Conservation (phyloP, 2,888 invertebrate genomes). For the Megastigmus dorsalis region DNA sequence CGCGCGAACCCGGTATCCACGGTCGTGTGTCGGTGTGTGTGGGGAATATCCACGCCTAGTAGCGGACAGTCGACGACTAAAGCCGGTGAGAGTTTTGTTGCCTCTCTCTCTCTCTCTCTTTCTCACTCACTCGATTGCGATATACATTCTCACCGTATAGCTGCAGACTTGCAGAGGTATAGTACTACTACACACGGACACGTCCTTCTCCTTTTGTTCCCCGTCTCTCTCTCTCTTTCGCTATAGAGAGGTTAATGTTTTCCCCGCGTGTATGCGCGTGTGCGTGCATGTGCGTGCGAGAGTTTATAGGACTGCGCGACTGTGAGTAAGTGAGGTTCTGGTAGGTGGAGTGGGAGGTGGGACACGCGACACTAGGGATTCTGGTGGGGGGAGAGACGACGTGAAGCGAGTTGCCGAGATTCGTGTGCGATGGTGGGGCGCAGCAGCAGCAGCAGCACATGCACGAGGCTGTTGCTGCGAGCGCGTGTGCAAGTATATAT, state of each 20-base stretch:
- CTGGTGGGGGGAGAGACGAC: conserved; percentile 46
- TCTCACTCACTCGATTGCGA: conserved; percentile 1
- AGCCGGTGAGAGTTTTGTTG: not conserved
- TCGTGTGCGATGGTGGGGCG: not conserved
- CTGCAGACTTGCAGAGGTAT: not conserved
- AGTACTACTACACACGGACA: not conserved
- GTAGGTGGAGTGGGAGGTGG: conserved; percentile 71
- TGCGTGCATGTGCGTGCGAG: conserved; percentile 47
- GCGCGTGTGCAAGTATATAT: not conserved
- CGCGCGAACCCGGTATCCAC: conserved; percentile 42
- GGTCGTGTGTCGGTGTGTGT: conserved; percentile 29
- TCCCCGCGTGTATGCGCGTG: conserved; percentile 38
- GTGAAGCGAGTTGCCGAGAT: no score
- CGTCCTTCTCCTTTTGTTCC: conserved; percentile 18
- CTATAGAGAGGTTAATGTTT: conserved; percentile 59
- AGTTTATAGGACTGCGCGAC: conserved; percentile 38
- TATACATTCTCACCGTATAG: not conserved
- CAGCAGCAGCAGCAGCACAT: not conserved
- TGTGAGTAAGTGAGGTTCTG: no score
- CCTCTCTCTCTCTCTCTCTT: conserved; percentile 12
- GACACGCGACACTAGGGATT: conserved; percentile 71
- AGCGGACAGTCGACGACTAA: conserved; percentile 65
- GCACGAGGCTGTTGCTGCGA: no score
- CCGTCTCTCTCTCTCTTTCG: not conserved
- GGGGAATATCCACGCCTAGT: conserved; percentile 65